These are phyloP conservation scores for Drosophila robusta DNA, from an alignment of 2,888 invertebrate species.

Conservation along the genomic window DNA sequence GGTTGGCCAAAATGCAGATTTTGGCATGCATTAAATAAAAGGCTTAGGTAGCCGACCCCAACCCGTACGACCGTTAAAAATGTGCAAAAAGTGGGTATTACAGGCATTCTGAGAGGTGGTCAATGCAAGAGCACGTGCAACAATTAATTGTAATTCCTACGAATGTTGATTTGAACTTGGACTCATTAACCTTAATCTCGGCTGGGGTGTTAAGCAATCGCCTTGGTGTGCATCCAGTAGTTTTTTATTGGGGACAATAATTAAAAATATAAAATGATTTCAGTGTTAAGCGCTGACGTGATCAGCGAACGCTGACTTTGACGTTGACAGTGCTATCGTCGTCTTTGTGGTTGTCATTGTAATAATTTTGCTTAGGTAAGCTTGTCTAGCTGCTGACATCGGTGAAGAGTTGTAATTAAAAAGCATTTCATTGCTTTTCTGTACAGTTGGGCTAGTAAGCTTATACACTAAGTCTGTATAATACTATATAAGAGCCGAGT, in stretches of 20 bases:
- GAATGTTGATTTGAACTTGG: not conserved
- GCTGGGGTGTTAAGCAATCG: not conserved
- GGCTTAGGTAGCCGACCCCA: not conserved
- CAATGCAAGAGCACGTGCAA: conserved; percentile 3
- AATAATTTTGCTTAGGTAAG: conserved; percentile 12
- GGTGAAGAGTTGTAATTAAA: conserved; percentile 47
- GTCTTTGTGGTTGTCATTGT: conserved; percentile 12
- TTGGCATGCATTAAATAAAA: conserved; percentile 8
- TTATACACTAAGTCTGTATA: conserved; percentile 22
- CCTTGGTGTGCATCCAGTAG: not conserved
- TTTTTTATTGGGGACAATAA: not conserved
- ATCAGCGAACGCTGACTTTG: conserved; percentile 14
- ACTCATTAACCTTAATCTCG: conserved; percentile 12
- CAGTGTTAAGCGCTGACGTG: not conserved
- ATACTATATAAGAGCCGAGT: not conserved
- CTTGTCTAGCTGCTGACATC: conserved; percentile 36
- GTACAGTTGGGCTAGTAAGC: conserved; percentile 5
- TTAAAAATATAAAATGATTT: conserved; percentile 13
- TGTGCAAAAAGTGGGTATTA: not conserved
- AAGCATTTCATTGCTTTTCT: conserved; percentile 6
- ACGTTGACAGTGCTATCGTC: conserved; percentile 6
- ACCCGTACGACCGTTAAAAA: not conserved
- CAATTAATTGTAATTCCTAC: conserved; percentile 1
- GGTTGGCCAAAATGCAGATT: not conserved
- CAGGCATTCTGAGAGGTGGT: not conserved